Percentiles rank a stretch among this genome's conserved stretches.
phyloP scores from a whole-genome alignment of 1,140 invertebrate genomes.

The Limonius californicus region DNA sequence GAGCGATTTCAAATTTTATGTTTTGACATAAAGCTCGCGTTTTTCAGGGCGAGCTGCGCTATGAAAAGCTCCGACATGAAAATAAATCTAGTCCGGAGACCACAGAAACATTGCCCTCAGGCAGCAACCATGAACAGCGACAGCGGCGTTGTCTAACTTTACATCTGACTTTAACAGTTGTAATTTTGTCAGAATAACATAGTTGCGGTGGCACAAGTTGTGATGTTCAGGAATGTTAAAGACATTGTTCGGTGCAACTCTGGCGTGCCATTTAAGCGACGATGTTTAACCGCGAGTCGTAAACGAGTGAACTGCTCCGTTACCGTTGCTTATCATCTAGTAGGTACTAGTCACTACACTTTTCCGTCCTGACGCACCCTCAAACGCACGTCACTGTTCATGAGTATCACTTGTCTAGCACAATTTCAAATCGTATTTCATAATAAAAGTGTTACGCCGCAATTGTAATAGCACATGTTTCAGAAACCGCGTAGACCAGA shows the following conservation, averaged over 20 bases:
- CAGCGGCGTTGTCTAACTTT: constrained; percentile 3
- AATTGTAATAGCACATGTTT: no score
- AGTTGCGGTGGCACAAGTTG: constrained; percentile 3
- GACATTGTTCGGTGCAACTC: constrained; percentile 11
- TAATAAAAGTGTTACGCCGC: no score
- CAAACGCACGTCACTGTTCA: no score
- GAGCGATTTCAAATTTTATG: no score
- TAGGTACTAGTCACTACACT: no score
- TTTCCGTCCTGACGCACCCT: no score
- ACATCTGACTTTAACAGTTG: constrained; percentile 10
- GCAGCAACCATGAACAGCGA: constrained; percentile 2
- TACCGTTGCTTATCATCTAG: not conserved
- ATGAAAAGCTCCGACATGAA: no score
- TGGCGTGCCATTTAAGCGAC: constrained; percentile 4
- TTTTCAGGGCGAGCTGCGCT: no score
- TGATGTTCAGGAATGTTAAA: constrained; percentile 12
- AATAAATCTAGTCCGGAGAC: not conserved
- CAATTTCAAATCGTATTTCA: no score
- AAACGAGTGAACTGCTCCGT: not conserved
- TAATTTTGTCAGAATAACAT: constrained; percentile 13
- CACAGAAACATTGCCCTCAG: constrained; percentile 4
- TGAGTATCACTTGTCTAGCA: no score
- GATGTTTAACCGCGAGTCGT: constrained; percentile 7
- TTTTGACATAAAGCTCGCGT: no score
- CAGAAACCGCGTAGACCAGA: no score